phyloP scores from a whole-genome alignment of 2,888 invertebrate species.

The Patella ulyssiponensis region DNA sequence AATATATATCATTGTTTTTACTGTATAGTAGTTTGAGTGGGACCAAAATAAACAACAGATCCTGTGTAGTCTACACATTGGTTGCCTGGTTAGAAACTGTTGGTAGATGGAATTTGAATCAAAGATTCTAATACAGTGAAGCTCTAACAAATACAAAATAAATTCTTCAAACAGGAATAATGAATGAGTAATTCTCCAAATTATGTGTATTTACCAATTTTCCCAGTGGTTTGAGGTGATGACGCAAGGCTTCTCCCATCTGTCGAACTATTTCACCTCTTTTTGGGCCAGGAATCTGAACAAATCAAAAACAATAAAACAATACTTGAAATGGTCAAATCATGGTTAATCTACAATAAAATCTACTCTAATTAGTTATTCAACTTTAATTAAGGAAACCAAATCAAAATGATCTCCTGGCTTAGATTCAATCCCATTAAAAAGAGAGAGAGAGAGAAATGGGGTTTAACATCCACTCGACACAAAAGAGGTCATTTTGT shows the following conservation, averaged over 20 bases:
- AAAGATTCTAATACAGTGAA: no score
- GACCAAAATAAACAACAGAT: no score
- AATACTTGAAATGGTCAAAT: constrained; percentile 2
- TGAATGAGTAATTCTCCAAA: no score
- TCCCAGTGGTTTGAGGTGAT: constrained; percentile 89
- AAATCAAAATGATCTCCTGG: not conserved
- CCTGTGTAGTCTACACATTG: no score
- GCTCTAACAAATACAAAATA: no score
- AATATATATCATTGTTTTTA: not conserved
- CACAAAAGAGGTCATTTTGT: no score
- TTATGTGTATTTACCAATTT: constrained; percentile 78
- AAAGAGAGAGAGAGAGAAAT: no score
- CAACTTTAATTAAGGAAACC: not conserved
- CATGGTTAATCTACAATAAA: not conserved
- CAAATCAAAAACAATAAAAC: constrained; percentile 10
- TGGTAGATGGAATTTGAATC: no score
- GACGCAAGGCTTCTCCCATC: constrained; percentile 93
- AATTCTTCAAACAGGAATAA: no score
- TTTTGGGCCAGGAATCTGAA: constrained; percentile 86
- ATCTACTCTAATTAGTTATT: not conserved
- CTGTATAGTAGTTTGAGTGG: no score
- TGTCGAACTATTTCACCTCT: constrained; percentile 97
- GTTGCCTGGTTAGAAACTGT: no score
- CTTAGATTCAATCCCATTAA: not conserved
- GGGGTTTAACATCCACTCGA: no score